Evolutionary conservation across 2,113 vertebrate species (phyloP), one percentile per base, ranked within the genome.

Genomic region (Corydoras sp.): DNA sequence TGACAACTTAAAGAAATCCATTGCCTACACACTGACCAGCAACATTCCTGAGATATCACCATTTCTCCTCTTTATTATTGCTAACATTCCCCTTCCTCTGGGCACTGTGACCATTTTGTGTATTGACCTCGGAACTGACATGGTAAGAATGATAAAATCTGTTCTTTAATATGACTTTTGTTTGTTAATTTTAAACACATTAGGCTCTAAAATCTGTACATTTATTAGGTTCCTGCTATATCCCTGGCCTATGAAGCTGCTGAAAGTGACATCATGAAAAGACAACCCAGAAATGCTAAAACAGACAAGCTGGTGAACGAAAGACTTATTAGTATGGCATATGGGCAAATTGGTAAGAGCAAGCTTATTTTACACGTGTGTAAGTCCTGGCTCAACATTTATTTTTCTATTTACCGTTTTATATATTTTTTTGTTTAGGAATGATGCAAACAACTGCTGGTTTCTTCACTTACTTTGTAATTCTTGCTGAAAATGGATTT

Each of bases 201-300:
- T 35, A 35, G n/a, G n/a, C n/a, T n/a, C n/a, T n/a, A n/a, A n/a
- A n/a, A 6, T 54, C 53, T 9, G n/a, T n/a, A n/a, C n/a, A n/a
- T n/a, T n/a, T n/a, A n/a, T n/a, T 76, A 98, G 95, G 92, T 97
- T 14, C 95, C 95, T 0, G 95, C 95, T 15, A 97, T 97, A 86
- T 98, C 95, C 1, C 77, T 97, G 86, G 95, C 95, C 14, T 98
- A 98, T 0, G 95, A 98, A 84, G 91, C 84, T 13, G 94, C 95
- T 0, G 95, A 98, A 81, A 98, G 94, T 0, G 95, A 98, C 87
- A 98, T 98, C 85, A 98, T 98, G 95, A 98, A 98, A 81, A 86
- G 95, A n/a, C 94, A 98, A 81, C 95, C 95, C 0, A 74, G 95
- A 62, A 96, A 97, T 82, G 85, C 95, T 0, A 89, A 91, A 77